Base-by-base conservation (phyloP, 2,888 invertebrate species). In the Plagodis pulveraria region DNA sequence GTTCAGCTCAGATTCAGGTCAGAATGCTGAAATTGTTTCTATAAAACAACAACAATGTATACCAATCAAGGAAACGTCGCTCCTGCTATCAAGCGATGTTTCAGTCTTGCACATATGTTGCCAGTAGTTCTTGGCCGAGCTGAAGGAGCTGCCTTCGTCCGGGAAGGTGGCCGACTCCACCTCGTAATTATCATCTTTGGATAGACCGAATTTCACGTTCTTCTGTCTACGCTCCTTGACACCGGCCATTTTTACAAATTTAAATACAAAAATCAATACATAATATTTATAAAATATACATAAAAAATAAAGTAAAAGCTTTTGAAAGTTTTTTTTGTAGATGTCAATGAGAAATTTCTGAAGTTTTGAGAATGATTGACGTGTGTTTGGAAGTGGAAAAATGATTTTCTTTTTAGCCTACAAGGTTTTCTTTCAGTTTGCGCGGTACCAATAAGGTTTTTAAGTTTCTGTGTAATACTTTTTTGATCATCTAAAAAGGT, bases 111-210 rank as follows among this genome's bases (percentile, higher is more conserved):
- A 82, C 74, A 81, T 79, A 35, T 83, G 83, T 60, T 84, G 78
- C 91, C 91, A 91, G 63, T 91, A 91, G 48, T 89, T 85, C 10
- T 89, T 67, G 0, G 89, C 79, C 0, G 85, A 86, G 38, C 60
- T 74, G 58, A 91, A 91, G 6, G 79, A 70, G 48, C 56, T 80
- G 0, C 81, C 87, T 47, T 86, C 88, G 8, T 87, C 86, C 2
- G 75, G 70, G 22, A 72, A 75, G 5, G 66, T 62, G 0, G 56
- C 40, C 2, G 65, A 69, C 53, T 83, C 86, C 56, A 81, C 74
- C 1, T 82, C 81, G 11, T 72, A 84, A 44, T 74, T 81, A 49
- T 89, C 90, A 50, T 91, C 91, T 52, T 89, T 89, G 0, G 86
- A 86, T 6, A 90, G 41, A 0, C 89, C 89, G 41, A 90, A 89